A percentile compares a stretch with the other conserved stretches of the same genome.
phyloP scores from a whole-genome alignment of 2,888 invertebrate genomes.

The Tanypteryx hageni region DNA sequence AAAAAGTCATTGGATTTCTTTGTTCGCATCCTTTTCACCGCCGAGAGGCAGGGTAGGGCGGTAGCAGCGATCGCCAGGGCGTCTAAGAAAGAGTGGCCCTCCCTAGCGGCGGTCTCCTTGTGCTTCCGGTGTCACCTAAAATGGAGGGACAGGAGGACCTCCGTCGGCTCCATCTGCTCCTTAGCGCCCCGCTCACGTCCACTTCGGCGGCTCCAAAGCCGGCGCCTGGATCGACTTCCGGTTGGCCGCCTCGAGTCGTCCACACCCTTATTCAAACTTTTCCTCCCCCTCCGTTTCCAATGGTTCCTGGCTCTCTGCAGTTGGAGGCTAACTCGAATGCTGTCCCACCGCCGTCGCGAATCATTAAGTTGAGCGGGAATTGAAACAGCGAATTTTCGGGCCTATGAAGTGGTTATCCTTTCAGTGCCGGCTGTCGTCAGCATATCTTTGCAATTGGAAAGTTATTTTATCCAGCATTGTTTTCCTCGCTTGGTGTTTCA shows the following conservation, averaged over 20 bases:
- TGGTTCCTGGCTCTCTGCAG: neutral
- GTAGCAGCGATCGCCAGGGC: neutral
- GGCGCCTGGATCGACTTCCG: constrained; percentile 46
- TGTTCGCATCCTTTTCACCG: no score
- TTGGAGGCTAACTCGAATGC: neutral
- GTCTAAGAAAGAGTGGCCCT: no score
- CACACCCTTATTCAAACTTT: neutral
- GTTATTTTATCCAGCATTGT: no score
- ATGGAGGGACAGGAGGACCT: neutral
- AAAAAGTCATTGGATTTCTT: neutral
- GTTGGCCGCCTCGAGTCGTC: neutral
- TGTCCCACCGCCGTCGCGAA: neutral
- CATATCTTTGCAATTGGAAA: no score
- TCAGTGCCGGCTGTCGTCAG: no score
- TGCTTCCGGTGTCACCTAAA: constrained; percentile 49
- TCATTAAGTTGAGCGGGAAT: no score
- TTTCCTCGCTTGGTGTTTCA: no score
- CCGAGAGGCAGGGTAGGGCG: neutral
- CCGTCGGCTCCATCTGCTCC: neutral
- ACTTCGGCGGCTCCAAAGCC: constrained; percentile 9
- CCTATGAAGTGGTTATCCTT: no score
- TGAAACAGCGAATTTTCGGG: no score
- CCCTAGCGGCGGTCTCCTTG: neutral
- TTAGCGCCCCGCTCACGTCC: constrained; percentile 21
- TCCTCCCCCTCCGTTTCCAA: neutral